Percentiles rank a stretch among this genome's conserved stretches.
Evolutionary conservation across 2,888 invertebrate species (phyloP).

Genomic region (Neuroscelio doddi): DNA sequence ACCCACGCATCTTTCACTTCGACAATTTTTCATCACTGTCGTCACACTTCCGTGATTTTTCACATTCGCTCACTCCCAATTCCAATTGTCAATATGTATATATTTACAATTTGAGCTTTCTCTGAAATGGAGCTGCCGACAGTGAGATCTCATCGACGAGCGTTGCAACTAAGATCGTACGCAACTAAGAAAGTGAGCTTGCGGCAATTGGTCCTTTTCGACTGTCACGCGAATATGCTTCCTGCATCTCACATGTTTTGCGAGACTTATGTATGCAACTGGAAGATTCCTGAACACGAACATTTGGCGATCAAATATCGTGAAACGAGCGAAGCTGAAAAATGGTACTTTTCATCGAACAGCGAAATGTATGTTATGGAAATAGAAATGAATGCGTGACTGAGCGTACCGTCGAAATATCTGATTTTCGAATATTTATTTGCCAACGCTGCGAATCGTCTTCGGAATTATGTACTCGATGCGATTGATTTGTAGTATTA

Average conservation of each 20-base stretch:
- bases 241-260: not conserved
- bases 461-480: slow-evolving; percentile 13
- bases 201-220: not conserved
- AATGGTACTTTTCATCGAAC: slow-evolving; percentile 1
- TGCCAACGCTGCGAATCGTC: not conserved
- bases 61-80: slow-evolving; percentile 28
- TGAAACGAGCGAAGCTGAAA: slow-evolving; percentile 4
- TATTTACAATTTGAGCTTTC: slow-evolving; percentile 36
- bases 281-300: slow-evolving; percentile 4
- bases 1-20: slow-evolving; percentile 32
- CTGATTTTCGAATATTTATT: slow-evolving; percentile 14
- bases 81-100: no score
- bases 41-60: slow-evolving; percentile 40
- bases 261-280: not conserved
- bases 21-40: slow-evolving; percentile 44
- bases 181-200: slow-evolving; percentile 6
- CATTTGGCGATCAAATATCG: slow-evolving; percentile 7
- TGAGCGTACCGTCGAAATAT: slow-evolving; percentile 10
- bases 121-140: slow-evolving; percentile 22
- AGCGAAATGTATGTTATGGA: slow-evolving; percentile 6
- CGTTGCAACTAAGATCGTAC: slow-evolving; percentile 24
- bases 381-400: slow-evolving; percentile 18
- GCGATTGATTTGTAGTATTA: no score
- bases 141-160: slow-evolving; percentile 13
- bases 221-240: slow-evolving; percentile 4